Percentiles rank a stretch among this genome's conserved stretches.
Conservation (phyloP, 1,140 invertebrate genomes). For the Ctenoplectra terminalis region DNA sequence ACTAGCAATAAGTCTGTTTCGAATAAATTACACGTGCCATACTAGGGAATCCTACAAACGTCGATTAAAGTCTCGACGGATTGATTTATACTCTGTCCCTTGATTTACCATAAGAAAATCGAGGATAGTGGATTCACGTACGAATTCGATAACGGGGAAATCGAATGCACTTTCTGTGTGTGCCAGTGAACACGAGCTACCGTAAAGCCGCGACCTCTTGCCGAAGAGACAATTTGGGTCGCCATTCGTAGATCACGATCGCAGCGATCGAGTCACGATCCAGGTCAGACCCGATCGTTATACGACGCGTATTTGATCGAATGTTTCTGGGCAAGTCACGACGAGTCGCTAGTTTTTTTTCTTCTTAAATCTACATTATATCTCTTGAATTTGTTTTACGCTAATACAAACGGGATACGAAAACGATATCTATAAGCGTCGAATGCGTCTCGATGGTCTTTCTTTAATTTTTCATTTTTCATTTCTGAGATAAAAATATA, state of each 20-base stretch:
- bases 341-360: not conserved
- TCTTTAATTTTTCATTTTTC: too few relatives aligned
- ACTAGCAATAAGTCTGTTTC: too few relatives aligned
- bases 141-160: conserved; percentile 48
- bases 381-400: too few relatives aligned
- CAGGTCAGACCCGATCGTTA: conserved; percentile 58
- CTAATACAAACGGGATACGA: too few relatives aligned
- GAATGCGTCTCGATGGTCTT: too few relatives aligned
- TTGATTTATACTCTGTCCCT: too few relatives aligned
- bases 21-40: too few relatives aligned
- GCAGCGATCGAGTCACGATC: conserved; percentile 71
- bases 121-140: not conserved
- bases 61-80: not conserved
- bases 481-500: too few relatives aligned
- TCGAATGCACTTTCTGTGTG: not conserved
- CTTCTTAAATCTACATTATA: not conserved
- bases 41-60: not conserved
- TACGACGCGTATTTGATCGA: conserved; percentile 30
- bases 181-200: not conserved
- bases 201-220: conserved; percentile 29
- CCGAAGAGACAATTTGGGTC: conserved; percentile 51
- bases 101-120: conserved; percentile 5
- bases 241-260: conserved; percentile 56
- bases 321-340: conserved; percentile 25
- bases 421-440: too few relatives aligned